Evolutionary conservation across 2,113 vertebrate genomes (phyloP), one percentile per base, ranked within the genome.

Genomic region (Malurus elegans): DNA sequence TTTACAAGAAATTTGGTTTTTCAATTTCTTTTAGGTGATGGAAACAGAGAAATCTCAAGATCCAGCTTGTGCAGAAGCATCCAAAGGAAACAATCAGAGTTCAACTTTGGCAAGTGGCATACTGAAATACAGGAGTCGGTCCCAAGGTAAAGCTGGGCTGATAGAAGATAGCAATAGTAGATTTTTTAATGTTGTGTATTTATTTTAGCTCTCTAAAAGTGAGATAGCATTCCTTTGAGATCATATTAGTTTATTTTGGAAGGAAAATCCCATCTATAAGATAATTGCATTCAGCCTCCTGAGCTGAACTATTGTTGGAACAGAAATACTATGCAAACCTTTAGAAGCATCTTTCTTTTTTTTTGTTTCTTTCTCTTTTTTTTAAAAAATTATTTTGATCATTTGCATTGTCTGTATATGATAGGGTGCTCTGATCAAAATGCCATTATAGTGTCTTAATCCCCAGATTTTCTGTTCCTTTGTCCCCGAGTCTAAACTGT

Each of bases 41-140:
- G 98, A 98, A 65, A 81, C 95, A 31, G 98, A 99, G 42, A 99
- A 98, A 44, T 81, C 96, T 82, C 98, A 98, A 81, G 98, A 99
- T 18, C 58, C 91, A 38, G 79, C 95, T 45, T 97, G 94, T 81
- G 74, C 78, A 5, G 98, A 99, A 44, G 94, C 84, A 4, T 80
- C 98, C 94, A 98, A 97, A 96, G 98, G 97, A 74, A 97, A 92
- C 96, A 97, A 97, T 73, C 98, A 98, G 74, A 98, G 98, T 91
- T 98, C 99, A 51, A 86, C 98, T 51, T 94, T 98, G 47, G 97
- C 97, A 85, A 95, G 95, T 88, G 97, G 95, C 56, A 97, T 98
- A 88, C 95, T 98, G 95, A 99, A 99, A 92, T 98, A 98, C 91
- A 98, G 98, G 97, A 98, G 98, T 86, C 97, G 98, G 47, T 98